A percentile compares a stretch with the other conserved stretches of the same genome.
Evolutionary conservation across 2,113 vertebrate genomes (phyloP).

Genomic region (Prionailurus bengalensis): DNA sequence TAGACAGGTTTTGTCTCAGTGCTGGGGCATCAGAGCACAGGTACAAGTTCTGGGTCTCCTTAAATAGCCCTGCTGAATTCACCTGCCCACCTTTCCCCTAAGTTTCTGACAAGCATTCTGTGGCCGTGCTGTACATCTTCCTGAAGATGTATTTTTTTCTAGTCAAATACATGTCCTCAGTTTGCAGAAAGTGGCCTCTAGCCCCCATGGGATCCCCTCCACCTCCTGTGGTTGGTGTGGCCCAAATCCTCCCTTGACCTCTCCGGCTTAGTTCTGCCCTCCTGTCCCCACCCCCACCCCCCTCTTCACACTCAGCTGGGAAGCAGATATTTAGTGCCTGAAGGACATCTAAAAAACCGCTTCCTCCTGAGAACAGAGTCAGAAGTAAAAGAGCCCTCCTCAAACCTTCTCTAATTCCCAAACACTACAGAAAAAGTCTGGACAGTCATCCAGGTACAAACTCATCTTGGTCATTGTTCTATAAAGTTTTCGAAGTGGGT

Average conservation of each 20-base stretch:
- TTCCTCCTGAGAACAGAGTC: not conserved
- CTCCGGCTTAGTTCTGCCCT: not conserved
- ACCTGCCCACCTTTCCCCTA: not conserved
- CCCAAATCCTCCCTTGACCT: not conserved
- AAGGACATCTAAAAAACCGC: not conserved
- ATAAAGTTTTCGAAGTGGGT: constrained; percentile 18
- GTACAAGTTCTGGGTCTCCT: not conserved
- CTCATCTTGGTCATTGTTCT: constrained; percentile 3
- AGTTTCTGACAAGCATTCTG: not conserved
- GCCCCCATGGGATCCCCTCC: not conserved
- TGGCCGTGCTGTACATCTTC: not conserved
- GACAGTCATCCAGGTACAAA: not conserved
- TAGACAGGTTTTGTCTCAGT: not conserved
- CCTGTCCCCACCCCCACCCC: not conserved
- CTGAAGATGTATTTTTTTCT: not conserved
- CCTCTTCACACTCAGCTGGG: not conserved
- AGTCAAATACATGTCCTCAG: not conserved
- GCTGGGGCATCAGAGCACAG: not conserved
- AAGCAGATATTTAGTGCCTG: not conserved
- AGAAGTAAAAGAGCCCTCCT: not conserved
- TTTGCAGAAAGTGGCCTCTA: not conserved
- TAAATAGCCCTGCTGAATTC: not conserved
- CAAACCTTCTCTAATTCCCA: not conserved
- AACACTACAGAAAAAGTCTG: not conserved
- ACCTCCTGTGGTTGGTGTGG: not conserved